phyloP scores from a whole-genome alignment of 2,888 invertebrate genomes.

The Phengaris alcon region DNA sequence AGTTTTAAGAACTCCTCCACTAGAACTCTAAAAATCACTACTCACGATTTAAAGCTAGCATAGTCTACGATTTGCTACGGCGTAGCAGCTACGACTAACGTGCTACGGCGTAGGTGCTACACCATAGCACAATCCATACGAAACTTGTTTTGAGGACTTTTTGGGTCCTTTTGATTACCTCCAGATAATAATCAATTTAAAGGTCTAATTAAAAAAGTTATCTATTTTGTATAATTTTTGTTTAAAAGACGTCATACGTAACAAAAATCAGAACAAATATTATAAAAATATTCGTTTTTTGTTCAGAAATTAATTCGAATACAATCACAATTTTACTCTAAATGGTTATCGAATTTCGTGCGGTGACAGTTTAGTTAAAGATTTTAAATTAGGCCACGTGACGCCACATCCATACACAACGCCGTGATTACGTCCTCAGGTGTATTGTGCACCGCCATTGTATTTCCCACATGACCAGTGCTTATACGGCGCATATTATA shows the following conservation, averaged over 20 bases:
- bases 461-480: slow-evolving; percentile 12
- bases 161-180: too few relatives aligned
- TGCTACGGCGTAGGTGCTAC: background rate
- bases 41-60: too few relatives aligned
- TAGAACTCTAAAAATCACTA: background rate
- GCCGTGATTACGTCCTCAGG: slow-evolving; percentile 16
- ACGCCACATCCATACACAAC: background rate
- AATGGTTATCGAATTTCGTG: background rate
- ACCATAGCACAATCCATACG: background rate
- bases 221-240: too few relatives aligned
- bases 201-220: too few relatives aligned
- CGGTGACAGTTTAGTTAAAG: background rate
- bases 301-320: too few relatives aligned
- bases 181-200: too few relatives aligned
- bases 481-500: slow-evolving; percentile 5
- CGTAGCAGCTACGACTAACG: background rate
- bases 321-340: background rate
- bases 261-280: too few relatives aligned
- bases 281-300: too few relatives aligned
- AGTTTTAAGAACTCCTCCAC: background rate
- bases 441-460: slow-evolving; percentile 14
- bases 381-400: background rate
- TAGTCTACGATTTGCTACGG: background rate
- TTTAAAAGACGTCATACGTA: too few relatives aligned
- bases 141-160: too few relatives aligned